Evolutionary conservation across 2,797 vertebrate species (phyloP).

Genomic region (Oreortyx pictus): DNA sequence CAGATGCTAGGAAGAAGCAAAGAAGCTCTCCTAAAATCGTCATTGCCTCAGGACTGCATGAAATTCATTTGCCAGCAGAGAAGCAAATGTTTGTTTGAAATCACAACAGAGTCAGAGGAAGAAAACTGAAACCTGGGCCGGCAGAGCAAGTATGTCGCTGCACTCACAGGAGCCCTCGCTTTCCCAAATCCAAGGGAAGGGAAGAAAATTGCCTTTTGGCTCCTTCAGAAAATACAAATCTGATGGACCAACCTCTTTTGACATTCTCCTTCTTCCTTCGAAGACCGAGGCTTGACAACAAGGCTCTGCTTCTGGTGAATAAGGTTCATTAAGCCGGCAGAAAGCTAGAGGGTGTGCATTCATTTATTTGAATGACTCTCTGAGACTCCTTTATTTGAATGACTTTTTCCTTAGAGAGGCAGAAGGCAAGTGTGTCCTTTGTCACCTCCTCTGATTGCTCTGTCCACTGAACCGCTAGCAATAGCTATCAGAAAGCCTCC

Average conservation of each 20-base stretch:
- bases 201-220: not conserved
- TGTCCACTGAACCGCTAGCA: constrained; percentile 63
- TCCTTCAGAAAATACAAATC: constrained; percentile 30
- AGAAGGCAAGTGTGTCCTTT: constrained; percentile 71
- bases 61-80: constrained; percentile 21
- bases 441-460: constrained; percentile 73
- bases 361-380: constrained; percentile 70
- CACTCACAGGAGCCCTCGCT: not conserved
- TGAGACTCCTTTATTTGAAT: constrained; percentile 65
- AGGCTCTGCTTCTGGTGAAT: constrained; percentile 38
- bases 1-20: not conserved
- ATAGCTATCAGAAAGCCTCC: constrained; percentile 62
- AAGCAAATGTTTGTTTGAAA: constrained; percentile 37
- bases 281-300: constrained; percentile 39
- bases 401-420: constrained; percentile 64
- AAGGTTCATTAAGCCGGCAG: constrained; percentile 60
- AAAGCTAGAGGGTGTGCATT: constrained; percentile 71
- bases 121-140: not conserved
- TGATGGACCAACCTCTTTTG: not conserved
- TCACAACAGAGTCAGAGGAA: constrained; percentile 13
- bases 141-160: constrained; percentile 17
- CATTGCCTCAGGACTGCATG: not conserved
- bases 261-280: not conserved
- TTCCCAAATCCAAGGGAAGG: constrained; percentile 2
- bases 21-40: not conserved